Conservation (phyloP, 2,797 vertebrate species). For the Chiloscyllium punctatum region DNA sequence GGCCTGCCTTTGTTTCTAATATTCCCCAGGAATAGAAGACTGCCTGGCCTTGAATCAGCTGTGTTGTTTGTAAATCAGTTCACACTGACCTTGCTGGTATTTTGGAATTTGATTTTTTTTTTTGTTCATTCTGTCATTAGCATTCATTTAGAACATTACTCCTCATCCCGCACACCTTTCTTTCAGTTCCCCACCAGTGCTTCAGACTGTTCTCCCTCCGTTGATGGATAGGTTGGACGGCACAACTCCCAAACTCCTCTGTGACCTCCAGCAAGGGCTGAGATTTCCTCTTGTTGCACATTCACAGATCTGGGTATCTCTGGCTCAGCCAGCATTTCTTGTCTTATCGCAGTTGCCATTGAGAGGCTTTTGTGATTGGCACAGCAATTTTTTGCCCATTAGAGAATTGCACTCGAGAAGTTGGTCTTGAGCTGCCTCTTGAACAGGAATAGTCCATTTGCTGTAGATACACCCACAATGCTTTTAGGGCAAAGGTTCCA, state of each 20-base stretch:
- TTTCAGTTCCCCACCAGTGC: background rate
- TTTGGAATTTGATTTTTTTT: background rate
- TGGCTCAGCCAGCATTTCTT: too few relatives aligned
- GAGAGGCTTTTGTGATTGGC: too few relatives aligned
- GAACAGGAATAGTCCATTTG: too few relatives aligned
- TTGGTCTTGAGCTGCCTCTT: too few relatives aligned
- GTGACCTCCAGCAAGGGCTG: background rate
- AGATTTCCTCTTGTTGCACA: background rate
- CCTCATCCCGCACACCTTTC: background rate
- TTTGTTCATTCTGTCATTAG: background rate
- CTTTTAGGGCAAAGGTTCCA: too few relatives aligned
- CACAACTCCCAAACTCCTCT: background rate
- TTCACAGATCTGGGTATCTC: too few relatives aligned
- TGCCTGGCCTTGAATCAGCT: background rate
- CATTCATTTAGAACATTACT: background rate
- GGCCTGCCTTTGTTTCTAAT: background rate
- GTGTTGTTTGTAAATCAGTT: background rate
- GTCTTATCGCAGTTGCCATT: too few relatives aligned
- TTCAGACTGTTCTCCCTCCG: background rate
- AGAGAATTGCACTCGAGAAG: too few relatives aligned
- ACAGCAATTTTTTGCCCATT: too few relatives aligned
- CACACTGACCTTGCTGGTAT: background rate
- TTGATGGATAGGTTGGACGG: background rate
- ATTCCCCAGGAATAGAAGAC: background rate
- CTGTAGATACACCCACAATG: too few relatives aligned